These are phyloP conservation scores for human (Homo sapiens) DNA, from an alignment of 2,113 vertebrate species.

Conservation along the genomic window DNA sequence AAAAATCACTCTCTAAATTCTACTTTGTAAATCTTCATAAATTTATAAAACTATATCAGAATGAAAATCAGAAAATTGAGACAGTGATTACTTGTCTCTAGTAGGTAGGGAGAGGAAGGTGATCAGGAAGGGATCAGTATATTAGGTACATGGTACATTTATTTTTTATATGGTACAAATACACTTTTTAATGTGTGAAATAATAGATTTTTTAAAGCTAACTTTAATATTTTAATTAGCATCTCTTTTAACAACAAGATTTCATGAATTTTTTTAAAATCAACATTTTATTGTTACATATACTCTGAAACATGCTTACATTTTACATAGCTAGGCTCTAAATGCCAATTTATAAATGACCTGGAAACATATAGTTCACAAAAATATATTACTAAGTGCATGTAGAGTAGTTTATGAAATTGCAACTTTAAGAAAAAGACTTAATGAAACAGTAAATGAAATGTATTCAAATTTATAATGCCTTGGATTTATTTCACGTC, in stretches of 20 bases:
- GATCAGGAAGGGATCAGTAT: background rate
- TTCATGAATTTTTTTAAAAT: background rate
- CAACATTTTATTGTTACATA: background rate
- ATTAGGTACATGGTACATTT: background rate
- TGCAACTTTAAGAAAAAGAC: background rate
- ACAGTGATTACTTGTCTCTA: background rate
- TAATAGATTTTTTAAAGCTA: background rate
- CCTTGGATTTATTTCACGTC: background rate
- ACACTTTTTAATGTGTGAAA: background rate
- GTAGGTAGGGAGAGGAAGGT: background rate
- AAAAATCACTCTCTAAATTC: background rate
- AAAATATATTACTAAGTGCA: background rate
- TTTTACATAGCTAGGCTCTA: background rate
- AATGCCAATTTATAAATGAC: background rate
- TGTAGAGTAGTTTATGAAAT: background rate
- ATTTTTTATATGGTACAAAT: background rate
- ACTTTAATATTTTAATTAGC: background rate
- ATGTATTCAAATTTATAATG: background rate
- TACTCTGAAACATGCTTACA: background rate
- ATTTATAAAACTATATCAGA: background rate
- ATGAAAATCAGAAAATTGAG: background rate
- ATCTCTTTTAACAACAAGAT: background rate
- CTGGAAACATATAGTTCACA: background rate
- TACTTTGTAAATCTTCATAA: background rate
- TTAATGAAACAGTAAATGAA: background rate